Percentiles rank a stretch among this genome's conserved stretches.
These are phyloP conservation scores for Phylloscopus collybita DNA, from an alignment of 2,797 vertebrate species.

Conservation along the genomic window DNA sequence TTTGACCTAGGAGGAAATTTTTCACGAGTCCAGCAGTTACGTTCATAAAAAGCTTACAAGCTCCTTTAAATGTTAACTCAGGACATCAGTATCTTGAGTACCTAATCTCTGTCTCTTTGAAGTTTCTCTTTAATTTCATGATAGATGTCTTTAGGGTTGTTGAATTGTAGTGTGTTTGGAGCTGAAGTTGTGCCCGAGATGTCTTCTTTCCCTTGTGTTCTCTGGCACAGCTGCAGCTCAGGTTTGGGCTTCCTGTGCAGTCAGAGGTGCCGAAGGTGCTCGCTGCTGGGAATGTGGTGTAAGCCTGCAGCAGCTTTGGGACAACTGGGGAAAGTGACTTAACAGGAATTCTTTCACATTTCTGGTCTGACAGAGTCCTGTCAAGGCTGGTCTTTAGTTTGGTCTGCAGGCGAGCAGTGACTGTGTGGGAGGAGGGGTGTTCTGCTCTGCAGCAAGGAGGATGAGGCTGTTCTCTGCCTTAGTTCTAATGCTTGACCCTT, in stretches of 20 bases:
- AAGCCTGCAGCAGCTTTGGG: background rate
- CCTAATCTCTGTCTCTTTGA: background rate
- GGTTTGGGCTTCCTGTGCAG: background rate
- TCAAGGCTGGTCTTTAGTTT: background rate
- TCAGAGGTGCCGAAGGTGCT: background rate
- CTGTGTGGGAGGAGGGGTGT: background rate
- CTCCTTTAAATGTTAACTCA: background rate
- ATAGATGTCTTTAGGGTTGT: background rate
- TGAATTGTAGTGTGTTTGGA: background rate
- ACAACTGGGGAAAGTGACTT: background rate
- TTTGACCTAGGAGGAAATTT: background rate
- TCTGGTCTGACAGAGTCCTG: background rate
- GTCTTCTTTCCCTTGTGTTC: background rate
- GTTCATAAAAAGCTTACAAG: background rate
- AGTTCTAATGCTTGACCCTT: background rate
- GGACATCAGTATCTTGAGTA: background rate
- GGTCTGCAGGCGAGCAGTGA: background rate
- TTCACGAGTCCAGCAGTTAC: background rate
- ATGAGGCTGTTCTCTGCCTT: background rate
- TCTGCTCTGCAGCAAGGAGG: background rate
- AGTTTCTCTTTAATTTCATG: background rate
- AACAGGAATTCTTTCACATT: background rate
- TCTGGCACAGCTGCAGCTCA: background rate
- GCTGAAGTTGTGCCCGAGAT: background rate
- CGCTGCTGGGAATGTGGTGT: accelerated